Evolutionary conservation across 2,888 invertebrate genomes (phyloP).

Genomic region (Tineola bisselliella): DNA sequence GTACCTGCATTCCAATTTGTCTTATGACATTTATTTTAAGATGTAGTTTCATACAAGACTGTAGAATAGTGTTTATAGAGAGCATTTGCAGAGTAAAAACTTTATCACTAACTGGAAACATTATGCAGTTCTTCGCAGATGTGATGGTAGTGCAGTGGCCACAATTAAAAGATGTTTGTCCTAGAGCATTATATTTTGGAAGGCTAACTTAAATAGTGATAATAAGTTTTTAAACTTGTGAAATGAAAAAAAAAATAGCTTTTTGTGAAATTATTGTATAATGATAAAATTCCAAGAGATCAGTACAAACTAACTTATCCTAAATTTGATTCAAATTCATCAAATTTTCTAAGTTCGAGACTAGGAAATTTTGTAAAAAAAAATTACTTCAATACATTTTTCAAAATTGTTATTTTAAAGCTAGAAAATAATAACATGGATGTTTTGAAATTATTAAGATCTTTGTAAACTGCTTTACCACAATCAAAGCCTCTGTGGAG

Average conservation of each 20-base stretch:
- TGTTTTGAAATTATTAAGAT: too few relatives aligned
- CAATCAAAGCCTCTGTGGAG: background rate
- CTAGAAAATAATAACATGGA: background rate
- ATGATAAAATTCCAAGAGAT: slow-evolving; percentile 14
- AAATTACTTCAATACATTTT: background rate
- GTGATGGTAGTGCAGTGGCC: slow-evolving; percentile 95
- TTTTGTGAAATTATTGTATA: slow-evolving; percentile 11
- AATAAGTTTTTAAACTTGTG: background rate
- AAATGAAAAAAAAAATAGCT: background rate
- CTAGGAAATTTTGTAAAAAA: background rate
- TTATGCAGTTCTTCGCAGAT: slow-evolving; percentile 86
- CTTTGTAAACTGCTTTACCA: too few relatives aligned
- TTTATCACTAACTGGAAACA: slow-evolving; percentile 88
- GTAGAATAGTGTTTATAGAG: slow-evolving; percentile 89
- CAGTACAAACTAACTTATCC: slow-evolving; percentile 15
- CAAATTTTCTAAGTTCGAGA: slow-evolving; percentile 7
- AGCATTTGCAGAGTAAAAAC: slow-evolving; percentile 93
- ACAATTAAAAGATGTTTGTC: slow-evolving; percentile 72
- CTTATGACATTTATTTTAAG: slow-evolving; percentile 78
- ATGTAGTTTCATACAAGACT: slow-evolving; percentile 72
- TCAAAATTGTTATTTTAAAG: slow-evolving; percentile 1
- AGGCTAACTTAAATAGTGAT: slow-evolving; percentile 60
- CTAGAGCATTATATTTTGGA: slow-evolving; percentile 80
- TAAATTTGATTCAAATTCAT: slow-evolving; percentile 5
- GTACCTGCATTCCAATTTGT: slow-evolving; percentile 94